phyloP scores from a whole-genome alignment of 2,797 vertebrate species.

The Sebastes dallii region DNA sequence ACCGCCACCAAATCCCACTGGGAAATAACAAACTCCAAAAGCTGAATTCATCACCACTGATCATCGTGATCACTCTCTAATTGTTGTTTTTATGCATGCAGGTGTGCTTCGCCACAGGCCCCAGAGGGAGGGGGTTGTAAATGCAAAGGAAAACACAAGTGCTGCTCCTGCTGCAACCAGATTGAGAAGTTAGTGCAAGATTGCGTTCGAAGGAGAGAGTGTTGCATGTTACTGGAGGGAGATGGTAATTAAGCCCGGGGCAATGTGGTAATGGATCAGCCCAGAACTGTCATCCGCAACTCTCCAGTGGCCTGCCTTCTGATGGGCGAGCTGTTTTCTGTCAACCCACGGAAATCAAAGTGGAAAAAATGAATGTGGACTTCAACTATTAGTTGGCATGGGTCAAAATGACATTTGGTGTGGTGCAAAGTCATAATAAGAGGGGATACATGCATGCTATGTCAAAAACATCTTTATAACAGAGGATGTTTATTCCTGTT shows the following conservation, averaged over 20 bases:
- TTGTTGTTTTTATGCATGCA: slow-evolving; percentile 57
- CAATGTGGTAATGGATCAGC: slow-evolving; percentile 67
- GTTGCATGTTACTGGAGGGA: slow-evolving; percentile 63
- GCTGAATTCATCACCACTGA: slow-evolving; percentile 54
- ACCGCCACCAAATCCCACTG: slow-evolving; percentile 31
- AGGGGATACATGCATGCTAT: not conserved
- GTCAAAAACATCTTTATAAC: not conserved
- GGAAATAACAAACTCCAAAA: slow-evolving; percentile 40
- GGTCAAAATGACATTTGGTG: slow-evolving; percentile 19
- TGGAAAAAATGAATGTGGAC: slow-evolving; percentile 20
- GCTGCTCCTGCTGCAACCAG: slow-evolving; percentile 36
- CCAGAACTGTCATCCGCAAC: slow-evolving; percentile 65
- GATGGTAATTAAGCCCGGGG: slow-evolving; percentile 68
- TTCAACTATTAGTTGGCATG: not conserved
- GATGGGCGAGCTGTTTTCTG: slow-evolving; percentile 36
- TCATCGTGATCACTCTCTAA: slow-evolving; percentile 47
- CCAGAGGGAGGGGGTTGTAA: slow-evolving; percentile 12
- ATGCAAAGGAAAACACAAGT: slow-evolving; percentile 18
- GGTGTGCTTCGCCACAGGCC: slow-evolving; percentile 40
- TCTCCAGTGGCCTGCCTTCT: slow-evolving; percentile 29
- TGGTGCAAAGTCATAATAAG: not conserved
- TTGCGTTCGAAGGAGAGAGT: slow-evolving; percentile 44
- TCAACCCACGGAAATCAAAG: slow-evolving; percentile 39
- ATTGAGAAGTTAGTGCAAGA: slow-evolving; percentile 45
- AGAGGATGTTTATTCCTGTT: not conserved